phyloP scores from a whole-genome alignment of 1,140 invertebrate genomes.

The Colletes gigas region DNA sequence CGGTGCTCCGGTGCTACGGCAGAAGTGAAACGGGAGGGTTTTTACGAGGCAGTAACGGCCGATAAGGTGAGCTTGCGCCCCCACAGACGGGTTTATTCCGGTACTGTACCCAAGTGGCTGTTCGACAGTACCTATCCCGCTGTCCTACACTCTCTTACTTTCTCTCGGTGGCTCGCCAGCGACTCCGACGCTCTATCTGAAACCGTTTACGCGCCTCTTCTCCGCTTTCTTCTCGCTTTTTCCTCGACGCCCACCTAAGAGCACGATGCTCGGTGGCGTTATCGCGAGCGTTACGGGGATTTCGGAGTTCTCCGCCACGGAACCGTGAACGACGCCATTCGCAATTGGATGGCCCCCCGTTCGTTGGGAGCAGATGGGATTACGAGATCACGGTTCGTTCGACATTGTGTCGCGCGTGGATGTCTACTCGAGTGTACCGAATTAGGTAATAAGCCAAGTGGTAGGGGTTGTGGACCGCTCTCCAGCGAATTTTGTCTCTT shows the following conservation, averaged over 20 bases:
- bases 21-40: slow-evolving; percentile 74
- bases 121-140: slow-evolving; percentile 70
- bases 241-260: background rate
- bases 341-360: background rate
- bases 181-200: slow-evolving; percentile 69
- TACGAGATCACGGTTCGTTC: background rate
- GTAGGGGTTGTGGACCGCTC: no score
- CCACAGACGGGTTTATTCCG: slow-evolving; percentile 75
- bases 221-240: background rate
- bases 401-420: background rate
- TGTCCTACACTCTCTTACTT: slow-evolving; percentile 57
- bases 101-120: slow-evolving; percentile 80
- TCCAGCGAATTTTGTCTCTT: no score
- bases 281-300: slow-evolving; percentile 19
- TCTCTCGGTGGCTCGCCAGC: slow-evolving; percentile 32
- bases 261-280: slow-evolving; percentile 6
- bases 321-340: background rate
- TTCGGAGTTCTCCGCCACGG: background rate
- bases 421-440: background rate
- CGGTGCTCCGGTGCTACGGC: background rate
- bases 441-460: background rate
- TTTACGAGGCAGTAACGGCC: slow-evolving; percentile 82
- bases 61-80: slow-evolving; percentile 80
- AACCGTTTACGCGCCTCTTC: slow-evolving; percentile 63
- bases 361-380: background rate